Percentiles rank a stretch among this genome's conserved stretches.
phyloP scores from a whole-genome alignment of 2,888 invertebrate species.

The Heliconius ethilla region DNA sequence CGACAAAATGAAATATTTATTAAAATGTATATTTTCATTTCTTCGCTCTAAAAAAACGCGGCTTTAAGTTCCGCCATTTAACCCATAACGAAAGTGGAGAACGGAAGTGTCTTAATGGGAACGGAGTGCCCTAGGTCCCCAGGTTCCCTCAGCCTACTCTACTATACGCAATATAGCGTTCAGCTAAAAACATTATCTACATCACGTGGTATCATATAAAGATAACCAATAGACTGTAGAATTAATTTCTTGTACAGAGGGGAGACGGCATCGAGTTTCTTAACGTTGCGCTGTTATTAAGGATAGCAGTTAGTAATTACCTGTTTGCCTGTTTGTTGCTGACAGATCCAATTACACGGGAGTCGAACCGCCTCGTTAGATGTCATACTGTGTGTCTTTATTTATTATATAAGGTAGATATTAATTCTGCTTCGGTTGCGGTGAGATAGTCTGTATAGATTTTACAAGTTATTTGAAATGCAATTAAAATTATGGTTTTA shows the following conservation, averaged over 20 bases:
- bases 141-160: too few relatives aligned
- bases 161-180: too few relatives aligned
- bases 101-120: too few relatives aligned
- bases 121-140: too few relatives aligned
- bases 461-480: not conserved
- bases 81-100: too few relatives aligned
- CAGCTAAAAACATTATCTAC: too few relatives aligned
- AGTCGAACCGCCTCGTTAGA: slow-evolving; percentile 64
- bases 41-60: too few relatives aligned
- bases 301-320: slow-evolving; percentile 73
- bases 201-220: not conserved
- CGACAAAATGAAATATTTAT: too few relatives aligned
- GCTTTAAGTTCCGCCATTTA: too few relatives aligned
- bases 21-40: too few relatives aligned
- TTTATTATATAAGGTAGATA: slow-evolving; percentile 17
- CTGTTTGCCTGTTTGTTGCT: slow-evolving; percentile 75
- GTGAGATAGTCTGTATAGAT: not conserved
- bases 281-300: slow-evolving; percentile 63
- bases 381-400: slow-evolving; percentile 57
- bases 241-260: slow-evolving; percentile 29
- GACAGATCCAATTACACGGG: slow-evolving; percentile 79
- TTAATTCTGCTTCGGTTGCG: not conserved
- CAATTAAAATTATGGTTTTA: not conserved
- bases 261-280: slow-evolving; percentile 61
- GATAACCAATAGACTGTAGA: slow-evolving; percentile 7